These are phyloP conservation scores for Piezodorus guildinii DNA, from an alignment of 1,140 invertebrate species.

Conservation along the genomic window DNA sequence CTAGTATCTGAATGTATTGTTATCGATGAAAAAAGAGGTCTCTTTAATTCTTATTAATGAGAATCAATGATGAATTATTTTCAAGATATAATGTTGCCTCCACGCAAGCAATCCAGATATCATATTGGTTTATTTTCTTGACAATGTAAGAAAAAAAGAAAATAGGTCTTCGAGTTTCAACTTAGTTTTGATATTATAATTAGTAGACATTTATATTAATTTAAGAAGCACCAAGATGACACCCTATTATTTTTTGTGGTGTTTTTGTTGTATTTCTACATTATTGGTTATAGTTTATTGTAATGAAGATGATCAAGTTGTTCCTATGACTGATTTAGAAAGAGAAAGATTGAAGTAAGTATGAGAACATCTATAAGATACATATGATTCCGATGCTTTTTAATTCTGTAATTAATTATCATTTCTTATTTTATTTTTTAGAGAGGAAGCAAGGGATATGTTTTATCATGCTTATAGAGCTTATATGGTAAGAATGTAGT, in stretches of 20 bases:
- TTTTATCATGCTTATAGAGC: constrained; percentile 95
- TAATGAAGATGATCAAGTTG: constrained; percentile 30
- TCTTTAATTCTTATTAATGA: too few species aligned
- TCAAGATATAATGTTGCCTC: too few species aligned
- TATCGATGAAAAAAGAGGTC: too few species aligned
- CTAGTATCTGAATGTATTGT: too few species aligned
- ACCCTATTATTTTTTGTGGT: constrained; percentile 4
- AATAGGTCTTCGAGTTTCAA: too few species aligned
- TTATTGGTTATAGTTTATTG: constrained; percentile 6
- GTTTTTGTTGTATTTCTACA: constrained; percentile 2
- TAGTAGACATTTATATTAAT: too few species aligned
- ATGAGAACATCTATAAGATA: not conserved
- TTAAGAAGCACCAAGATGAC: constrained; percentile 6
- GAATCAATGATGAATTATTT: too few species aligned
- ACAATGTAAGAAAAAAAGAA: not conserved
- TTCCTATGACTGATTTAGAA: constrained; percentile 46
- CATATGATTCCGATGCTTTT: constrained; percentile 8
- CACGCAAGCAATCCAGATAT: not conserved
- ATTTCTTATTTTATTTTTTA: constrained; percentile 35
- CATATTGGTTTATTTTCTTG: not conserved
- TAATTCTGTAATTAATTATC: not conserved
- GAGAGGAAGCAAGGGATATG: constrained; percentile 82
- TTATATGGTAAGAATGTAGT: constrained; percentile 63
- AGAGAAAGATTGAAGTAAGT: constrained; percentile 41
- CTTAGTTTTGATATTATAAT: too few species aligned